phyloP scores from a whole-genome alignment of 1,140 invertebrate genomes.

The Luehdorfia chinensis region DNA sequence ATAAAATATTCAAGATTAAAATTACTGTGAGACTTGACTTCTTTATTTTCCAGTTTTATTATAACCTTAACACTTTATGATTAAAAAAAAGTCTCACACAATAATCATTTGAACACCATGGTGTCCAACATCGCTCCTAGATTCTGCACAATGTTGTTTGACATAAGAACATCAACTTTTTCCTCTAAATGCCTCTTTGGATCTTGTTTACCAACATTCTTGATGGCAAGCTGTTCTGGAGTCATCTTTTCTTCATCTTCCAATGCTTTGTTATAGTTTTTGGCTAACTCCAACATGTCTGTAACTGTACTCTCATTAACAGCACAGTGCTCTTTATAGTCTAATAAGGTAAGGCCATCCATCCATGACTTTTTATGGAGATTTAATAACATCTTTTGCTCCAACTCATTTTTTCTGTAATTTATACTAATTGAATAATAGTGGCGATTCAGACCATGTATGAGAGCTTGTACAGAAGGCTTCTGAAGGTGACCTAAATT shows the following conservation, averaged over 20 bases:
- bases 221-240: conserved; percentile 99
- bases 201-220: conserved; percentile 99
- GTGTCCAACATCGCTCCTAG: conserved; percentile 99
- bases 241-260: conserved; percentile 99
- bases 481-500: conserved; percentile 99
- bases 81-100: conserved; percentile 32
- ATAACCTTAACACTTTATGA: conserved; percentile 41
- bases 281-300: conserved; percentile 98
- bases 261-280: conserved; percentile 98
- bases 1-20: conserved; percentile 25
- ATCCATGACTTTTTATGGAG: conserved; percentile 99
- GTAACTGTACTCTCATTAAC: conserved; percentile 95
- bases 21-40: conserved; percentile 41
- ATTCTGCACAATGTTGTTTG: conserved; percentile 99
- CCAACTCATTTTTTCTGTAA: conserved; percentile 98
- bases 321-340: conserved; percentile 96
- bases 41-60: conserved; percentile 42
- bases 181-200: conserved; percentile 99
- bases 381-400: conserved; percentile 99
- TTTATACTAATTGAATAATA: conserved; percentile 99
- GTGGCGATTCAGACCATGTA: conserved; percentile 98
- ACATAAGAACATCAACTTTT: conserved; percentile 98
- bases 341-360: conserved; percentile 96
- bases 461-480: conserved; percentile 99
- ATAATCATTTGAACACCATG: conserved; percentile 89